Conservation (phyloP, 2,888 invertebrate genomes). For the Pilophorus perplexus region DNA sequence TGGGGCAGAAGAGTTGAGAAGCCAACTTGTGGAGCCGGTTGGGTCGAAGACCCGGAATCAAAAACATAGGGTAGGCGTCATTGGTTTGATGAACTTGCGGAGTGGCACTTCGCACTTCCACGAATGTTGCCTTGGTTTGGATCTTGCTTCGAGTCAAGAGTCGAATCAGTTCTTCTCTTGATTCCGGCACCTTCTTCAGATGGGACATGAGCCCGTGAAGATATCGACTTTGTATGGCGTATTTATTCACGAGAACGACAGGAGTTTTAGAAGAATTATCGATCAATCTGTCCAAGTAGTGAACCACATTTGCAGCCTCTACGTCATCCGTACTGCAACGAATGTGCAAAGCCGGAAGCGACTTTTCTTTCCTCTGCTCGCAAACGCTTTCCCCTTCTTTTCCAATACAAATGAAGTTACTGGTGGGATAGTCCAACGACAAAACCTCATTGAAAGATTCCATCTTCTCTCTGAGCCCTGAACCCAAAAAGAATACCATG, state of each 20-base stretch:
- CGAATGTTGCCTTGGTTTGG: conserved; percentile 16
- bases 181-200: conserved; percentile 20
- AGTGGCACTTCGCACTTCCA: conserved; percentile 41
- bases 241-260: conserved; percentile 25
- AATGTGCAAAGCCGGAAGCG: conserved; percentile 7
- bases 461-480: conserved; percentile 23
- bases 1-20: conserved; percentile 41
- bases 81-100: conserved; percentile 25
- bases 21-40: conserved; percentile 38
- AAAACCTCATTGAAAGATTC: conserved; percentile 13
- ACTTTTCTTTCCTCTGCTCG: conserved; percentile 10
- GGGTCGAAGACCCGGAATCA: conserved; percentile 43
- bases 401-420: conserved; percentile 25
- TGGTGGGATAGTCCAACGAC: neutral
- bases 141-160: too few species aligned
- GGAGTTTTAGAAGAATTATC: neutral
- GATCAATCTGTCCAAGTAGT: conserved; percentile 22
- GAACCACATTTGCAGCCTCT: neutral
- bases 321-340: conserved; percentile 3
- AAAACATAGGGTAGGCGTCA: conserved; percentile 43
- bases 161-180: too few species aligned
- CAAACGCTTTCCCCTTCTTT: conserved; percentile 28
- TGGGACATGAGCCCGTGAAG: neutral
- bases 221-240: neutral
- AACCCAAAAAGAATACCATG: conserved; percentile 17